Base-by-base conservation (phyloP, 1,140 invertebrate genomes). In the Macrobrachium nipponense region DNA sequence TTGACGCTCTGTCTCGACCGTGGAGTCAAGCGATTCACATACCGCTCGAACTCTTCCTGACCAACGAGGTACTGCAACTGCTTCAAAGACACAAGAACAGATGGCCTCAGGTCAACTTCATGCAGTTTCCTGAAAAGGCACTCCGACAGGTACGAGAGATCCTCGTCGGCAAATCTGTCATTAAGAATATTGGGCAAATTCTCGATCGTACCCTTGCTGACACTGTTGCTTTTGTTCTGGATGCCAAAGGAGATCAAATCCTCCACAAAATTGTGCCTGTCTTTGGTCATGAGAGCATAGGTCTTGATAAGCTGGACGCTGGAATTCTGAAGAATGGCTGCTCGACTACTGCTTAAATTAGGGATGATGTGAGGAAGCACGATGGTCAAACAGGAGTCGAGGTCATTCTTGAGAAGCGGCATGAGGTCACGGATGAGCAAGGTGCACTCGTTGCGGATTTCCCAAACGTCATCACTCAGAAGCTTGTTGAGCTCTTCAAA, bases 391-490 rank as follows among this genome's bases (percentile, higher is more conserved):
- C 84, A 86, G 66, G 44, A 44, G 78, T 86, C 84, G n/a, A 86
- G 58, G 77, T 86, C 84, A 23, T 18, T 72, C 36, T 80, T 80
- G 76, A 86, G 77, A 70, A 80, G 80, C 14, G 84, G 84, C 51
- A 86, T 36, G 5, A 86, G 84, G 84, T 80, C 84, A 23, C 62
- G 84, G 68, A 80, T 72, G 66, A 86, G 84, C 17, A 86, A 78
- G 10, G 84, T 86, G 59, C 77, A 64, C 59, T 86, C 84, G 27
- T 86, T 86, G 66, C 84, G 84, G 68, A 86, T 86, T 78, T 86
- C 77, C 84, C 84, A 86, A 59, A 86, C 75, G 27, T 86, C 84
- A 58, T 86, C 84, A 17, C 77, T 70, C 66, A 86, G 59, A 18
- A 86, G 84, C 61, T 80, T 80, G 84, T 79, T 44, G 66, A 86